phyloP scores from a whole-genome alignment of 2,888 invertebrate genomes.

The Acanthococcus lagerstroemiae region DNA sequence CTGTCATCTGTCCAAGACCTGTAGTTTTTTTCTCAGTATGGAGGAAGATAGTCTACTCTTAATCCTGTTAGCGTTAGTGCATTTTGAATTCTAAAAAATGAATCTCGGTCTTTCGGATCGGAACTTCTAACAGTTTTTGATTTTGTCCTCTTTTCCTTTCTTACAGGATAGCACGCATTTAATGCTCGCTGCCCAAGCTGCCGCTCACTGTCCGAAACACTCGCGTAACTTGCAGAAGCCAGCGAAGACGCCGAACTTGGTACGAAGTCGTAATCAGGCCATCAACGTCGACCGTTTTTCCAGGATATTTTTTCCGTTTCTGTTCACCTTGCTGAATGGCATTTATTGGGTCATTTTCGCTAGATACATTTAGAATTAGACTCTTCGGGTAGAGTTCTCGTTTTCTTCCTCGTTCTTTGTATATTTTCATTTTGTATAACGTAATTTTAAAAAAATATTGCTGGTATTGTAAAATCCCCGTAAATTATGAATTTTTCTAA shows the following conservation, averaged over 20 bases:
- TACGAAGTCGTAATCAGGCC: constrained; percentile 53
- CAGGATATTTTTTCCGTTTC: constrained; percentile 57
- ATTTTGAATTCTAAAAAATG: too few relatives aligned
- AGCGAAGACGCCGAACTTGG: constrained; percentile 42
- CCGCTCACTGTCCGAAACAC: constrained; percentile 28
- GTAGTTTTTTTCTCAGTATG: too few relatives aligned
- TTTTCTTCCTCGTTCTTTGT: neutral
- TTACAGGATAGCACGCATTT: neutral
- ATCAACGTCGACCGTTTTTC: constrained; percentile 62
- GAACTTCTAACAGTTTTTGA: constrained; percentile 34
- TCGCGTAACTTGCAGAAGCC: constrained; percentile 34
- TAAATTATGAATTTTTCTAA: too few relatives aligned
- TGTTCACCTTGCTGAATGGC: constrained; percentile 56
- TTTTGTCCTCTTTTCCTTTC: neutral
- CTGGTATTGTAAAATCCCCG: too few relatives aligned
- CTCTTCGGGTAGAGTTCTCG: neutral
- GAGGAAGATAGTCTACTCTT: too few relatives aligned
- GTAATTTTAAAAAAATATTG: too few relatives aligned
- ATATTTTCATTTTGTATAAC: neutral
- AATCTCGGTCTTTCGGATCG: neutral
- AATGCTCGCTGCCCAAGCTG: constrained; percentile 35
- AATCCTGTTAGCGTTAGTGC: too few relatives aligned
- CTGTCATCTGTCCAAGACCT: too few relatives aligned
- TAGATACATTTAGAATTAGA: constrained; percentile 43
- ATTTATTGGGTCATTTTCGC: constrained; percentile 66